Base-by-base conservation (phyloP, 92 coral and sea anemone genomes). In the Bergia puertoricense region DNA sequence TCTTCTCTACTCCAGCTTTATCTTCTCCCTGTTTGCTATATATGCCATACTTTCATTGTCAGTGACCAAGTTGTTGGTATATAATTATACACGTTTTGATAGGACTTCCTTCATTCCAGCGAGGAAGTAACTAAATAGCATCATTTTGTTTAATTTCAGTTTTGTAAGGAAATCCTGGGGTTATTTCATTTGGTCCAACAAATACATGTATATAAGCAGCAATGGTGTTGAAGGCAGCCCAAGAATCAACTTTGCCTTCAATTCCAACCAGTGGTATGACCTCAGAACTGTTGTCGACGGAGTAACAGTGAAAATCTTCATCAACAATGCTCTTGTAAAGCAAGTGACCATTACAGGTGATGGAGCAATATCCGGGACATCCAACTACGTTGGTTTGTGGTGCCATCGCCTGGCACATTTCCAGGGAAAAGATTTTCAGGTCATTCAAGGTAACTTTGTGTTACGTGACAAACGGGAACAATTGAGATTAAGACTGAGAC, bases 321-420 rank as follows among this genome's bases (percentile, higher is more conserved):
- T 92, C 86, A 67, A 92, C 80, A 76, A 90, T 42, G 80, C 80
- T 36, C 90, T 92, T 18, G 92, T 73, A 37, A 42, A 42, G 6
- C 44, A 89, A 84, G 76, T 89, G 65, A 92, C 89, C 8, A 92
- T 92, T 81, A 43, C 15, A 36, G 94, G 94, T 10, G 57, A 71
- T 57, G 94, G 89, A 8, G 86, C 94, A 8, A 72, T 77, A 22
- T 90, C 94, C 18, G 86, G 81, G 62, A 90, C 67, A 5, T 75
- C 59, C 20, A 92, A 92, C 71, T 92, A 89, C 59, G 94, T 92
- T 69, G 94, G 94, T 0, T 43, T 92, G 65, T 92, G 94, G 94
- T 90, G 92, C n/a, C 92, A 92, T 80, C 74, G 85, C 71, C 57
- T 10, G 20, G 51, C 81, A 3, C 71, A 81, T 14, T 54, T 46